Conservation (phyloP, 2,113 vertebrate genomes). For the Eulemur rufifrons region DNA sequence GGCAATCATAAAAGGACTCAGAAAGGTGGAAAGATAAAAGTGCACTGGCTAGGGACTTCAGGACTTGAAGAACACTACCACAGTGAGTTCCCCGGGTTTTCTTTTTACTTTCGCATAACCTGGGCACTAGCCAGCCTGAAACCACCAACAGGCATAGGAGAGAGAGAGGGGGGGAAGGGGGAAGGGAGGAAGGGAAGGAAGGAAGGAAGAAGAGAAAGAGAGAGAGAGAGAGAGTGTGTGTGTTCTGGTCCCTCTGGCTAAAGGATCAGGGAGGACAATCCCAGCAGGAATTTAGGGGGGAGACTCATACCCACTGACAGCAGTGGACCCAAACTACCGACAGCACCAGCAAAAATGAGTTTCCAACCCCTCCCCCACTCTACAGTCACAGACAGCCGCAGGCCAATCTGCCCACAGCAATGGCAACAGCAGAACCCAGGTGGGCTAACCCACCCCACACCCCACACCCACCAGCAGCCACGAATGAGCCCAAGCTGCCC, state of each 20-base stretch:
- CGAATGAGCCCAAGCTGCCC: too few species aligned
- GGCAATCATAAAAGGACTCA: not conserved
- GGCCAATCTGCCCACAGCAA: not conserved
- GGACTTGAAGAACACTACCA: not conserved
- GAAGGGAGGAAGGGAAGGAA: rapidly evolving
- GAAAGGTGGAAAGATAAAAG: not conserved
- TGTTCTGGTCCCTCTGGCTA: not conserved
- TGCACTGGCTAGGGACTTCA: not conserved
- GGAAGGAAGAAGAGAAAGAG: too few species aligned
- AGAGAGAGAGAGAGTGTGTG: too few species aligned
- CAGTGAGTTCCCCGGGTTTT: not conserved
- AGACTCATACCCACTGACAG: not conserved
- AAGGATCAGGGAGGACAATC: not conserved
- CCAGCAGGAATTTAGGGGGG: not conserved
- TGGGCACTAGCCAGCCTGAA: not conserved
- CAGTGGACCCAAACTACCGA: not conserved
- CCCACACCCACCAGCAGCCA: not conserved
- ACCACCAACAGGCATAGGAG: not conserved
- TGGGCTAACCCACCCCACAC: not conserved
- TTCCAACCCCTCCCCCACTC: too few species aligned
- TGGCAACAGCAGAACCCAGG: not conserved
- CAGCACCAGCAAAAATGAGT: not conserved
- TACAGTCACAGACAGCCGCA: not conserved
- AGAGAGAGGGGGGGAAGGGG: not conserved
- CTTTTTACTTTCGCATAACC: not conserved